These are phyloP conservation scores for Hippasteria phrygiana DNA, from an alignment of 53 echinoderm and acorn worm genomes.

Conservation along the genomic window DNA sequence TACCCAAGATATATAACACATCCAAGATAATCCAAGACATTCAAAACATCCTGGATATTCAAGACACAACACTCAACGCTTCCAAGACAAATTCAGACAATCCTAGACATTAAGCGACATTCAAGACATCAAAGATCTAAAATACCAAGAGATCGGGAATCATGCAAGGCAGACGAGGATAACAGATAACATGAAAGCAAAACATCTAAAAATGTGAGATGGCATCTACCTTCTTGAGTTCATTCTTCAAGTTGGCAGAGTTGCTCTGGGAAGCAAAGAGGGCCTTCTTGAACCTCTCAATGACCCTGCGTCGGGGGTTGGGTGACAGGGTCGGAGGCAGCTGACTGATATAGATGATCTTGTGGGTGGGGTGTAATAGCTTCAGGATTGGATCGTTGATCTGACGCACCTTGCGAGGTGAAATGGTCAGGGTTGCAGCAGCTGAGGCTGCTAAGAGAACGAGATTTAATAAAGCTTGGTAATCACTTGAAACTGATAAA, in stretches of 20 bases:
- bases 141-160: background rate
- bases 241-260: constrained; percentile 92
- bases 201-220: too few relatives aligned
- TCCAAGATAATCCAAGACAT: background rate
- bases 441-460: constrained; percentile 76
- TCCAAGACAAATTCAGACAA: too few relatives aligned
- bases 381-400: constrained; percentile 97
- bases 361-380: constrained; percentile 95
- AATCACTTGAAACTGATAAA: too few relatives aligned
- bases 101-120: too few relatives aligned
- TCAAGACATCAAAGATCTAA: background rate
- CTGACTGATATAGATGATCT: constrained; percentile 96
- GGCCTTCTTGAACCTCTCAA: constrained; percentile 97
- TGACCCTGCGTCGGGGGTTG: constrained; percentile 93
- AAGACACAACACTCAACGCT: too few relatives aligned
- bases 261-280: constrained; percentile 91
- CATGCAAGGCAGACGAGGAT: background rate
- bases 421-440: constrained; percentile 94
- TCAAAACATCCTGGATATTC: background rate
- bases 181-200: background rate
- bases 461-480: background rate
- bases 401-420: constrained; percentile 97
- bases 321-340: constrained; percentile 94
- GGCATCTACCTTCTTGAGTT: constrained; percentile 89
- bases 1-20: background rate